A percentile compares a stretch with the other conserved stretches of the same genome.
phyloP scores from a whole-genome alignment of 2,113 vertebrate genomes.

The Poeciliopsis prolifica region DNA sequence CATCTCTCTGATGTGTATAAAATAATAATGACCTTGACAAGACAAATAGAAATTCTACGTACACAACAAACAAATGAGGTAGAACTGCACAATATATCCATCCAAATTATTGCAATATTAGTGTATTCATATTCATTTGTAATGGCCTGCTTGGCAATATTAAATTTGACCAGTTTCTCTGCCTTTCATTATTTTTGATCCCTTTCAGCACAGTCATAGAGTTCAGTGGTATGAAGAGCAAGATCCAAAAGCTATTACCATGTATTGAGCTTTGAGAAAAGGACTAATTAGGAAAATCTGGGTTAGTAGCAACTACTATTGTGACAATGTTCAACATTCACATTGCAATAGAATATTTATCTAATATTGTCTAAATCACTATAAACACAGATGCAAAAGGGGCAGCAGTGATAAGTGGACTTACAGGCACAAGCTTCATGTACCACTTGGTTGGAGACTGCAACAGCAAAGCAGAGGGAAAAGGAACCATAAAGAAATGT shows the following conservation, averaged over 20 bases:
- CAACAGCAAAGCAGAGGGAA: slow-evolving; percentile 69
- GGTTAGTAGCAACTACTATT: background rate
- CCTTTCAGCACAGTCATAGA: background rate
- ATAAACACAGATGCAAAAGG: slow-evolving; percentile 57
- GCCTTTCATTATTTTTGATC: background rate
- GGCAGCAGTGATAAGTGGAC: slow-evolving; percentile 76
- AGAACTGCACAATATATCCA: background rate
- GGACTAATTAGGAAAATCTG: background rate
- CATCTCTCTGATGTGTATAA: background rate
- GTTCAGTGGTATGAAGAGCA: background rate
- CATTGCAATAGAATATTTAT: background rate
- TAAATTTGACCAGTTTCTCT: background rate
- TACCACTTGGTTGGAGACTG: slow-evolving; percentile 99
- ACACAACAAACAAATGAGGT: background rate
- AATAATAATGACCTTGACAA: background rate
- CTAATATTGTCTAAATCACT: slow-evolving; percentile 15
- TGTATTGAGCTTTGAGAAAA: background rate
- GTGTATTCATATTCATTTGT: background rate
- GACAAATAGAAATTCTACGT: background rate
- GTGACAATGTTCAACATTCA: background rate
- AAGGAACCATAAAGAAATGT: slow-evolving; percentile 64
- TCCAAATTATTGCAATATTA: background rate
- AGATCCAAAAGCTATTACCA: background rate
- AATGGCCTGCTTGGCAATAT: background rate
- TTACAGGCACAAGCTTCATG: slow-evolving; percentile 99